phyloP scores from a whole-genome alignment of 2,797 vertebrate genomes.

The Lutjanus argentimaculatus region DNA sequence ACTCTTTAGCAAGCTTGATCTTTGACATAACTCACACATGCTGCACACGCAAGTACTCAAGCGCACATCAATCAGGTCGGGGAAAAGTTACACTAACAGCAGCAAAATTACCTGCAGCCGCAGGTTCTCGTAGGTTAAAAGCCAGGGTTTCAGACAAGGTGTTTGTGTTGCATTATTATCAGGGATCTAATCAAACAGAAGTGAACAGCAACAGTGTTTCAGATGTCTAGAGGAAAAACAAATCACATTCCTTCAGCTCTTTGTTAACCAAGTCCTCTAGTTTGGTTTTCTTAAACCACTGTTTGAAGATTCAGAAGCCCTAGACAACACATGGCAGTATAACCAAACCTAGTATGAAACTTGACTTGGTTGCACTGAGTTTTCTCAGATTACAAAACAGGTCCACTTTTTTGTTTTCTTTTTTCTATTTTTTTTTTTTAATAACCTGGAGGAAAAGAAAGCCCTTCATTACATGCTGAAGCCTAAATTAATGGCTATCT shows the following conservation, averaged over 20 bases:
- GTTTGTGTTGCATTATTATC: conserved; percentile 24
- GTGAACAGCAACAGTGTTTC: conserved; percentile 5
- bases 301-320: conserved; percentile 2
- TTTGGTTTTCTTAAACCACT: conserved; percentile 15
- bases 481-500: conserved; percentile 43
- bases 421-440: conserved; percentile 8
- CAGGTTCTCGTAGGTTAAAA: conserved; percentile 54
- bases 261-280: conserved; percentile 13
- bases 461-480: conserved; percentile 52
- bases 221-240: neutral
- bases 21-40: conserved; percentile 63
- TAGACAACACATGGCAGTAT: neutral
- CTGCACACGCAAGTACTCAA: conserved; percentile 62
- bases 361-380: neutral
- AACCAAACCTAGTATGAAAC: neutral
- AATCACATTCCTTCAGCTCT: conserved; percentile 12
- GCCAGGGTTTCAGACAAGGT: conserved; percentile 36
- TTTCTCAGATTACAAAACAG: conserved; percentile 21
- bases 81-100: conserved; percentile 62
- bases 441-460: conserved; percentile 9
- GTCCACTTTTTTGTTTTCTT: neutral
- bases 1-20: conserved; percentile 65
- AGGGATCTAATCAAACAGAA: conserved; percentile 26
- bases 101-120: conserved; percentile 63
- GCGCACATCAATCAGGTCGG: conserved; percentile 46